phyloP scores from a whole-genome alignment of 2,888 invertebrate genomes.

The Drosophila birchii region DNA sequence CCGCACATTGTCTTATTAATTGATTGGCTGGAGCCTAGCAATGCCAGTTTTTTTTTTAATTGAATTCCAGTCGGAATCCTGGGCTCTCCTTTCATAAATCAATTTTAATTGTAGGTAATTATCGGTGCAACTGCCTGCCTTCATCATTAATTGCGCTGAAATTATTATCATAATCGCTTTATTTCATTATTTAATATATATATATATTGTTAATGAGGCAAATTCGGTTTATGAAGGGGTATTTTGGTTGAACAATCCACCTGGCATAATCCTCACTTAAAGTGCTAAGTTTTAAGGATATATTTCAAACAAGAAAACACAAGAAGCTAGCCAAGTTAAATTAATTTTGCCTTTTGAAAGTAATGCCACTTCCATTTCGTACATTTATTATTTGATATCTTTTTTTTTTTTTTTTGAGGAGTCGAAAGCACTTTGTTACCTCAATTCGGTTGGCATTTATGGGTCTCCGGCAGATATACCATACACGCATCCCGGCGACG shows the following conservation, averaged over 20 bases:
- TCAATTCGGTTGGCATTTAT: slow-evolving; percentile 37
- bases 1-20: slow-evolving; percentile 68
- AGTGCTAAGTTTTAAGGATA: background rate
- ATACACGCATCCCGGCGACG: slow-evolving; percentile 33
- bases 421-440: slow-evolving; percentile 34
- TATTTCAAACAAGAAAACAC: background rate
- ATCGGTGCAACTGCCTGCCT: slow-evolving; percentile 60
- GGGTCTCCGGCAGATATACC: slow-evolving; percentile 17
- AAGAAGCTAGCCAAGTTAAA: background rate
- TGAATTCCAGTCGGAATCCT: slow-evolving; percentile 58
- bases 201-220: slow-evolving; percentile 20
- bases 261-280: background rate
- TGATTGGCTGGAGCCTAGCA: slow-evolving; percentile 55
- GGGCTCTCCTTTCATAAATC: slow-evolving; percentile 70
- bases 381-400: slow-evolving; percentile 28
- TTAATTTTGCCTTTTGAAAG: slow-evolving; percentile 11
- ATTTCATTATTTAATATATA: slow-evolving; percentile 48
- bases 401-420: slow-evolving; percentile 22
- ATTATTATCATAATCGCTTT: slow-evolving; percentile 64
- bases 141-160: slow-evolving; percentile 69
- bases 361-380: slow-evolving; percentile 3
- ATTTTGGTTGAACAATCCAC: background rate
- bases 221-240: too few species aligned
- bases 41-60: slow-evolving; percentile 57
- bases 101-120: slow-evolving; percentile 82